Evolutionary conservation across 2,113 vertebrate genomes (phyloP).

Genomic region (Barnardius zonarius): DNA sequence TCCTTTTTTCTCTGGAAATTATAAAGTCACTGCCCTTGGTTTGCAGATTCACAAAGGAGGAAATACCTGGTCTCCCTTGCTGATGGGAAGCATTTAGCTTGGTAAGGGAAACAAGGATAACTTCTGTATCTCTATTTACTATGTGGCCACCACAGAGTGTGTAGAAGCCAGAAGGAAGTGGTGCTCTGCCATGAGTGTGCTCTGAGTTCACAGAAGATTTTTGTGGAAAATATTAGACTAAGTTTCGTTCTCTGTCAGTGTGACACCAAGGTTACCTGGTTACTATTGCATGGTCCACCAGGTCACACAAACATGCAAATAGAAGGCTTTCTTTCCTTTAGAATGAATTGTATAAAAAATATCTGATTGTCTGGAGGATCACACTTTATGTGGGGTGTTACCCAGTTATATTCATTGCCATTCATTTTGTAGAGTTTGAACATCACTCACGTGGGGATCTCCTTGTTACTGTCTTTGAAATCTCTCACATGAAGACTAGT

Average conservation of each 20-base stretch:
- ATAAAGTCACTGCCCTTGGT: neutral
- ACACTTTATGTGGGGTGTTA: neutral
- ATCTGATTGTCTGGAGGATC: neutral
- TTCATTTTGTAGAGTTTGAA: conserved; percentile 25
- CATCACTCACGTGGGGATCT: conserved; percentile 42
- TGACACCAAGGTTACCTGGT: neutral
- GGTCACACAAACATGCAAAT: neutral
- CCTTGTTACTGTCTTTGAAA: conserved; percentile 58
- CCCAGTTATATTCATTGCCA: conserved; percentile 22
- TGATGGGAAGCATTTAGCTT: neutral
- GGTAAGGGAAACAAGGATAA: neutral
- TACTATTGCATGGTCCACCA: neutral
- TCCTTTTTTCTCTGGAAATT: neutral
- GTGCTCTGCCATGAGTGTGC: neutral
- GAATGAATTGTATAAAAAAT: neutral
- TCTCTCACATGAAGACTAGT: neutral
- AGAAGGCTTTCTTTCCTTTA: neutral
- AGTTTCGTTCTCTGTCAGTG: neutral
- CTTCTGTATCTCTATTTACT: neutral
- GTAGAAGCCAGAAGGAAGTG: neutral
- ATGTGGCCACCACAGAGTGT: neutral
- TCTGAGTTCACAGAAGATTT: neutral
- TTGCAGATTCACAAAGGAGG: neutral
- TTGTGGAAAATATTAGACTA: neutral
- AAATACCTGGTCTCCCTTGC: neutral